Conservation (phyloP, 2,113 vertebrate genomes). For the Apteryx owenii region DNA sequence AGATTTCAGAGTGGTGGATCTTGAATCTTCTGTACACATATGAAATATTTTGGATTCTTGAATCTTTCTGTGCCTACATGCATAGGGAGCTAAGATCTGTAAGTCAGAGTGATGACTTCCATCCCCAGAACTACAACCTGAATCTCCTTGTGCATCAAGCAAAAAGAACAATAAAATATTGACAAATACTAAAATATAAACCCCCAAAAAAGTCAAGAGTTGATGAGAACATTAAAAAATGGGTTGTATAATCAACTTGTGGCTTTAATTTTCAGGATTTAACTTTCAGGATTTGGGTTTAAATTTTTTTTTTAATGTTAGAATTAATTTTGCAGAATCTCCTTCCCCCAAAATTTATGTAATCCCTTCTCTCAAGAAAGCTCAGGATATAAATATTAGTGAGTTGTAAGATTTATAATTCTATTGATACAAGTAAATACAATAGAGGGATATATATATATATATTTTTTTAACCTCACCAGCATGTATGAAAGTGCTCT, state of each 20-base stretch:
- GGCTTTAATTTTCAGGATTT: background rate
- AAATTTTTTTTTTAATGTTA: background rate
- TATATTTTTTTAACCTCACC: too few relatives aligned
- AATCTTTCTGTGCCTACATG: background rate
- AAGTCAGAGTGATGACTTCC: background rate
- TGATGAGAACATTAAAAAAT: background rate
- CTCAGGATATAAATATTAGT: background rate
- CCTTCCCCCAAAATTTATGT: background rate
- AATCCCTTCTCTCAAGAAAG: background rate
- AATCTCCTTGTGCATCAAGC: background rate
- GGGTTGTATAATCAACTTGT: background rate
- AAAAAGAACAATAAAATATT: background rate
- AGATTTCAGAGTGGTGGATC: background rate
- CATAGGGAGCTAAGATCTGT: background rate
- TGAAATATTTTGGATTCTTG: background rate
- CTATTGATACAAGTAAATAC: too few relatives aligned
- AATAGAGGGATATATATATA: too few relatives aligned
- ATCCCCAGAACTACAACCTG: background rate
- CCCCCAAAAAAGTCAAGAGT: background rate
- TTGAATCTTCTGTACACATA: background rate
- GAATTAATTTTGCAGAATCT: background rate
- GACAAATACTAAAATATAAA: background rate
- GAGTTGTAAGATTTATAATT: too few relatives aligned
- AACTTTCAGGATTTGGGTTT: background rate
- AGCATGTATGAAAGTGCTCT: too few relatives aligned